These are phyloP conservation scores for Cheirogaleus major DNA, from an alignment of 2,797 vertebrate genomes.

Conservation along the genomic window DNA sequence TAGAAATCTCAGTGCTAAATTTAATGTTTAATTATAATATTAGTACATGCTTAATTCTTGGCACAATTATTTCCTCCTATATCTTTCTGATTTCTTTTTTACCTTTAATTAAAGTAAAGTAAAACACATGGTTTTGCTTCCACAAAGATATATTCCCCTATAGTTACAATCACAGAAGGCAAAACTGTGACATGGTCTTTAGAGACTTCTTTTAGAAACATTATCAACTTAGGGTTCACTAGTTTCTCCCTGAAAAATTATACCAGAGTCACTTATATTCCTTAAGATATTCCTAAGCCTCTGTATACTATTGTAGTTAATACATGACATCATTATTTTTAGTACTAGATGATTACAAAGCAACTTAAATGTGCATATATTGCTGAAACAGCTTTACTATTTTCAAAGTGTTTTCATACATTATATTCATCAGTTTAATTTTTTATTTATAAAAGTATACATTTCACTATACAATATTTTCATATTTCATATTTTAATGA, in stretches of 20 bases:
- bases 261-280: background rate
- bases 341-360: slow-evolving; percentile 7
- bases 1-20: slow-evolving; percentile 1
- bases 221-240: background rate
- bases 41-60: background rate
- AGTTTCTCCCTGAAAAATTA: slow-evolving; percentile 33
- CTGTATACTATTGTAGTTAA: background rate
- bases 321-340: background rate
- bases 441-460: slow-evolving; percentile 33
- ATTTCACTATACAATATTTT: background rate
- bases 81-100: background rate
- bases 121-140: background rate
- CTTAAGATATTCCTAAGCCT: background rate
- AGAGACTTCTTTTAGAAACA: background rate
- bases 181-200: slow-evolving; percentile 15
- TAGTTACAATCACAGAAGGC: background rate
- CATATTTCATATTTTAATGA: slow-evolving; percentile 7
- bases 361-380: background rate
- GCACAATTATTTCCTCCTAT: slow-evolving; percentile 11
- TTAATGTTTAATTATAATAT: background rate
- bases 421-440: slow-evolving; percentile 26
- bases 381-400: background rate
- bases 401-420: slow-evolving; percentile 20
- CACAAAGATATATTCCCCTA: background rate
- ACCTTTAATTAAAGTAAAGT: background rate